phyloP scores from a whole-genome alignment of 2,888 invertebrate species.

The Asteroscopus sphinx region DNA sequence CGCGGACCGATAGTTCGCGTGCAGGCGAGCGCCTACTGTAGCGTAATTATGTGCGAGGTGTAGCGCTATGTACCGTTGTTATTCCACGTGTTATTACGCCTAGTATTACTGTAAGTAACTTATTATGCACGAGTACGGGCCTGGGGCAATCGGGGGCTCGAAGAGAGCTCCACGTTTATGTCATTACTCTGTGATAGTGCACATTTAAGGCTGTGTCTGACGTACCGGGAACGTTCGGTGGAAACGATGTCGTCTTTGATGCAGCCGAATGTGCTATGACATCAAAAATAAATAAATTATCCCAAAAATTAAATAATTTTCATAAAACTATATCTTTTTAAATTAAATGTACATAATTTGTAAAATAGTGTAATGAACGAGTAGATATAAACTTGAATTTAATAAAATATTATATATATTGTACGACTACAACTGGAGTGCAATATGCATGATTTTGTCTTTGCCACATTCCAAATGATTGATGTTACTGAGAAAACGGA shows the following conservation, averaged over 20 bases:
- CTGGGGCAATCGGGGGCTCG: constrained; percentile 87
- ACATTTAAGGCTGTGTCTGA: constrained; percentile 78
- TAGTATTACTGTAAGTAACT: constrained; percentile 86
- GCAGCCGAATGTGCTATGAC: constrained; percentile 85
- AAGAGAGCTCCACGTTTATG: constrained; percentile 83
- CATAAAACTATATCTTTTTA: constrained; percentile 84
- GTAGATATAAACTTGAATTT: constrained; percentile 79
- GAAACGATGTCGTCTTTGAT: constrained; percentile 63
- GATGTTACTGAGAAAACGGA: constrained; percentile 56
- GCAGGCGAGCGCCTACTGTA: constrained; percentile 72
- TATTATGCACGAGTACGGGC: constrained; percentile 87
- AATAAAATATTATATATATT: constrained; percentile 69
- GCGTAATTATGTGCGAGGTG: constrained; percentile 77
- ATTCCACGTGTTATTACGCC: constrained; percentile 85
- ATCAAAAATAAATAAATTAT: constrained; percentile 88
- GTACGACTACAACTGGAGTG: constrained; percentile 79
- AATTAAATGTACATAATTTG: constrained; percentile 86
- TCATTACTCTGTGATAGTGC: constrained; percentile 90
- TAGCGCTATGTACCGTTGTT: constrained; percentile 85
- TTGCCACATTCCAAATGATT: constrained; percentile 85
- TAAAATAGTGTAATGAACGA: constrained; percentile 81
- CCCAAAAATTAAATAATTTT: constrained; percentile 89
- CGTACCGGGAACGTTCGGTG: constrained; percentile 61
- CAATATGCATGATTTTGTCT: constrained; percentile 87
- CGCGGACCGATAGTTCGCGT: constrained; percentile 74